These are phyloP conservation scores for Cerceris ruficornis DNA, from an alignment of 2,888 invertebrate species.

Conservation along the genomic window DNA sequence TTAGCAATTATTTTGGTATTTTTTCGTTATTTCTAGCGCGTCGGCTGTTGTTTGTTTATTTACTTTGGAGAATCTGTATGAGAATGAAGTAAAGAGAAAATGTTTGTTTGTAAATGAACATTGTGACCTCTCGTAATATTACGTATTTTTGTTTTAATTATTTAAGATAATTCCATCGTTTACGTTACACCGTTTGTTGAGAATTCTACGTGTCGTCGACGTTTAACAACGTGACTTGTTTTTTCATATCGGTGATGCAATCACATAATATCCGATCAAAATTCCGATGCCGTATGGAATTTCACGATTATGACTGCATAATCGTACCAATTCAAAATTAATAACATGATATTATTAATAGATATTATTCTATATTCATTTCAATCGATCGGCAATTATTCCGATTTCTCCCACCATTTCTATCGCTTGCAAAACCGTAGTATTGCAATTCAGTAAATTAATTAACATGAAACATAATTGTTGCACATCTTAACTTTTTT, in stretches of 20 bases:
- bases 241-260: conserved; percentile 46
- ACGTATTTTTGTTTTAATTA: conserved; percentile 6
- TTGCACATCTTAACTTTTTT: too few species aligned
- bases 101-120: conserved; percentile 19
- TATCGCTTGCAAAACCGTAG: too few species aligned
- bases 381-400: too few species aligned
- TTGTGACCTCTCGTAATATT: neutral
- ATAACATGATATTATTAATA: conserved; percentile 25
- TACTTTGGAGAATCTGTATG: too few species aligned
- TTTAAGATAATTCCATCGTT: conserved; percentile 57
- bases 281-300: conserved; percentile 40
- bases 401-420: too few species aligned
- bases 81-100: neutral
- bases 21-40: too few species aligned
- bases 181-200: conserved; percentile 62
- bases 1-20: too few species aligned
- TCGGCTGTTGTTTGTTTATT: too few species aligned
- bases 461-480: too few species aligned
- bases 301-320: conserved; percentile 52
- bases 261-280: conserved; percentile 54
- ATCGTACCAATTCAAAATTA: conserved; percentile 53
- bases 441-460: too few species aligned
- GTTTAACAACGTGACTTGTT: conserved; percentile 57
- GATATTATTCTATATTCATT: too few species aligned
- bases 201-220: conserved; percentile 50